Evolutionary conservation across 2,888 invertebrate species (phyloP).

Genomic region (Teinopalpus imperialis): DNA sequence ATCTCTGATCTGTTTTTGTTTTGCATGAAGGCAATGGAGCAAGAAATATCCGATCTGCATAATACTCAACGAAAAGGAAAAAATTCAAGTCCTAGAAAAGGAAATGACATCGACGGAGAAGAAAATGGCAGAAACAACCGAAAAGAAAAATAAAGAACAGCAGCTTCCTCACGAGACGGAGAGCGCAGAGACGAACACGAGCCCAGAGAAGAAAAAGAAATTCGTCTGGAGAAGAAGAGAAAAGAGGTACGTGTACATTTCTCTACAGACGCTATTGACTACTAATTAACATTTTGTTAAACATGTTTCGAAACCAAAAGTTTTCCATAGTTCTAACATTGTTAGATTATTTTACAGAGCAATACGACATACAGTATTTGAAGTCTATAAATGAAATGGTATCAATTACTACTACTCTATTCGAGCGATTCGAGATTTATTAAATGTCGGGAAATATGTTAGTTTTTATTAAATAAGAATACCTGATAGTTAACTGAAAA

Average conservation of each 20-base stretch:
- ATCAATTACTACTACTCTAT: no score
- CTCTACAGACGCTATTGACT: no score
- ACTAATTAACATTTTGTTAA: not conserved
- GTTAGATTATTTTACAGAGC: no score
- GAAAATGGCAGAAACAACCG: slow-evolving; percentile 48
- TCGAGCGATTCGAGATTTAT: no score
- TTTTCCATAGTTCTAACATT: no score
- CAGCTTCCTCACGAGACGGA: slow-evolving; percentile 51
- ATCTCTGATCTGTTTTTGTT: no score
- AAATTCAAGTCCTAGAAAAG: slow-evolving; percentile 71
- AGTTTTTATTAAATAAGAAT: no score
- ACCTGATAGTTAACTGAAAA: no score
- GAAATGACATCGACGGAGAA: slow-evolving; percentile 54
- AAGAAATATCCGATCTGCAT: slow-evolving; percentile 96
- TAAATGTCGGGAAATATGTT: no score
- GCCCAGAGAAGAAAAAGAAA: slow-evolving; percentile 69
- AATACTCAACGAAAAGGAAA: slow-evolving; percentile 76
- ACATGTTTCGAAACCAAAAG: no score
- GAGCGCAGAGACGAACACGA: slow-evolving; percentile 72
- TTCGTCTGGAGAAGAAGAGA: slow-evolving; percentile 71
- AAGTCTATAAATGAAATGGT: no score
- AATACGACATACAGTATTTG: no score
- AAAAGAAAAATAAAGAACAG: slow-evolving; percentile 57
- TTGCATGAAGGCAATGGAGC: slow-evolving; percentile 87
- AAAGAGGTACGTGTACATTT: slow-evolving; percentile 51